Evolutionary conservation across 2,888 invertebrate species (phyloP), one percentile per base, ranked within the genome.

Genomic region (Acanthacorydalis orientalis): DNA sequence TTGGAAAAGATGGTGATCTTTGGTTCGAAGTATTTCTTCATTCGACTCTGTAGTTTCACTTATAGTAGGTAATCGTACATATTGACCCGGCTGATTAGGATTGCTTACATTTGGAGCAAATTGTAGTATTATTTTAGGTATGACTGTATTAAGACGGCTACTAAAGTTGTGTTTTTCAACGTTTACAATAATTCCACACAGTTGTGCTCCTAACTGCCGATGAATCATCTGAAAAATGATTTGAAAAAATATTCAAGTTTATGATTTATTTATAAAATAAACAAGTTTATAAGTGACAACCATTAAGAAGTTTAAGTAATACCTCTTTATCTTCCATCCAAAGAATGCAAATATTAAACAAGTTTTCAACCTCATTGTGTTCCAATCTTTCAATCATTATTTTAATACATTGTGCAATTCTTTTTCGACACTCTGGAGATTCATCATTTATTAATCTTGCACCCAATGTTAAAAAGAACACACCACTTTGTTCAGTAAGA

Each of bases 391-490:
- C 62, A 12, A 95, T 62, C 64, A 93, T 68, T 1, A 74, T 65
- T 54, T 83, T 80, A 11, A 95, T 68, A 49, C 83, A 82, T 31
- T 73, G 68, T 0, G 87, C 84, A 11, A 82, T 76, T 47, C 77
- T 71, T 55, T 82, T 82, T 16, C 84, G 74, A 56, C 90, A 90
- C 10, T 75, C 74, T 0, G 83, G 72, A 34, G 83, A 80, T 4
- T 81, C 77, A 56, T 96, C 95, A 60, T 91, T 88, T 9, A 90
- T 72, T 59, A 95, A 70, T 44, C 84, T 72, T 0, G 81, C 78
- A 9, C 87, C 81, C 23, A 93, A 65, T 0, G 83, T 77, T 0
- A 91, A 63, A 46, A 89, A 79, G 14, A 93, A 70, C 31, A 83
- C 70, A 12, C 78, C 78, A 2, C 77, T 70, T 51, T 80, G 74